Evolutionary conservation across 2,797 vertebrate species (phyloP).

Genomic region (Sebastes trivittatus): DNA sequence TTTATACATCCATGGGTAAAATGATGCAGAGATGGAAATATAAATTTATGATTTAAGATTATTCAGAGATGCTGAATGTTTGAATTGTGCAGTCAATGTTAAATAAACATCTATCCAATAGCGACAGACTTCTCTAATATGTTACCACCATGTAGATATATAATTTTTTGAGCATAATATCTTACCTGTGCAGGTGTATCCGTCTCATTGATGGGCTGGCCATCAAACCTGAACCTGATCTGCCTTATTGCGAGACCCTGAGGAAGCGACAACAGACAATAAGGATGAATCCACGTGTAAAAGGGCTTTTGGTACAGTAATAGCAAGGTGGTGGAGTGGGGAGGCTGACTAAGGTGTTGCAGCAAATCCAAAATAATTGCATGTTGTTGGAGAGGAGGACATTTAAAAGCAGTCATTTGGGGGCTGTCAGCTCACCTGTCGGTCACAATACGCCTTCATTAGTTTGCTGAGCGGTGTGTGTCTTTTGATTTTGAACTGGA

Average conservation of each 20-base stretch:
- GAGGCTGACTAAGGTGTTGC: neutral
- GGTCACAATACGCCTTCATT: slow-evolving; percentile 96
- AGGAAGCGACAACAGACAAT: neutral
- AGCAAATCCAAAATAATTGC: neutral
- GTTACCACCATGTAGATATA: neutral
- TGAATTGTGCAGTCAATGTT: neutral
- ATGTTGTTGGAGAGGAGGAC: neutral
- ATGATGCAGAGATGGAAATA: neutral
- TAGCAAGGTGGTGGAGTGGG: neutral
- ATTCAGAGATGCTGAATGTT: neutral
- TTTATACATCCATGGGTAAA: too few relatives aligned
- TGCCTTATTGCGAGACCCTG: slow-evolving; percentile 96
- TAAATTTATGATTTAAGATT: neutral
- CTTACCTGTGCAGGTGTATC: slow-evolving; percentile 96
- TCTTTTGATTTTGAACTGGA: slow-evolving; percentile 96
- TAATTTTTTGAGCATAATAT: neutral
- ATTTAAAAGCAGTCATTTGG: neutral
- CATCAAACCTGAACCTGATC: slow-evolving; percentile 96
- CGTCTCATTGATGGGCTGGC: slow-evolving; percentile 93
- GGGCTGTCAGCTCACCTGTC: slow-evolving; percentile 83
- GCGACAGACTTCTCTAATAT: neutral
- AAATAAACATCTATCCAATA: neutral
- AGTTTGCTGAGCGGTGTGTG: slow-evolving; percentile 94
- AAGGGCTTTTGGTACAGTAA: neutral
- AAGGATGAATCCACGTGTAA: neutral